These are phyloP conservation scores for Tenthredo amoena DNA, from an alignment of 2,888 invertebrate species.

Conservation along the genomic window DNA sequence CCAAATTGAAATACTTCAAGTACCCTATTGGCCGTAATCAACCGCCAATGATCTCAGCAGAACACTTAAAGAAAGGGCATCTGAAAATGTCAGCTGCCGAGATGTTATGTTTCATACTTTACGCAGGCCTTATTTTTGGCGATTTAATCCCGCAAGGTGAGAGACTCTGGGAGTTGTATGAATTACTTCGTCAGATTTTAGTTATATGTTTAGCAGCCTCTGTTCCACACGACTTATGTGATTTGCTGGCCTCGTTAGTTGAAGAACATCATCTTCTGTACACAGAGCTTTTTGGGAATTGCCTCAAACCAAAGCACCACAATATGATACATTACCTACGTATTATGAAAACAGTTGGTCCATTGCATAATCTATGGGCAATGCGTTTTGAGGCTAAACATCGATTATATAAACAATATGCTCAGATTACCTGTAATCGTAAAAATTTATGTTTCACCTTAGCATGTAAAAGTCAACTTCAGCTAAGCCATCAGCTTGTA, in stretches of 20 bases:
- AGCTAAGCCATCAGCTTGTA: constrained; percentile 1
- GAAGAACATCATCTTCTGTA: constrained; percentile 17
- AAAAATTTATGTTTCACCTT: neutral
- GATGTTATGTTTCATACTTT: constrained; percentile 51
- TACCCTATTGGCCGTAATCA: neutral
- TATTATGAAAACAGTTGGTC: neutral
- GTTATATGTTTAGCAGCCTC: neutral
- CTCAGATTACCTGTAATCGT: constrained; percentile 4
- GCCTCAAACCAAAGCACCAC: constrained; percentile 5
- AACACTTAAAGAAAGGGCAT: constrained; percentile 52
- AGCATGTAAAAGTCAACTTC: constrained; percentile 4
- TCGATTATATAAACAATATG: neutral
- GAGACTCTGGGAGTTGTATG: constrained; percentile 19
- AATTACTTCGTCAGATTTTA: neutral
- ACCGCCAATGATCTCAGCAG: constrained; percentile 54
- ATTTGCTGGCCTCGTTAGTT: neutral
- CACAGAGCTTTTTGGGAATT: neutral
- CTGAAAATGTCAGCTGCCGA: constrained; percentile 53
- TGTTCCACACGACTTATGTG: neutral
- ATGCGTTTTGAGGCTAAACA: constrained; percentile 12
- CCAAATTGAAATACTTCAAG: constrained; percentile 47
- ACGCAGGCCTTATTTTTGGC: constrained; percentile 52
- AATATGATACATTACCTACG: neutral
- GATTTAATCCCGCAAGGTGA: constrained; percentile 38
- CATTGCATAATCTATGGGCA: neutral